phyloP scores from a whole-genome alignment of 2,797 vertebrate genomes.

The Hoplostethus atlanticus region DNA sequence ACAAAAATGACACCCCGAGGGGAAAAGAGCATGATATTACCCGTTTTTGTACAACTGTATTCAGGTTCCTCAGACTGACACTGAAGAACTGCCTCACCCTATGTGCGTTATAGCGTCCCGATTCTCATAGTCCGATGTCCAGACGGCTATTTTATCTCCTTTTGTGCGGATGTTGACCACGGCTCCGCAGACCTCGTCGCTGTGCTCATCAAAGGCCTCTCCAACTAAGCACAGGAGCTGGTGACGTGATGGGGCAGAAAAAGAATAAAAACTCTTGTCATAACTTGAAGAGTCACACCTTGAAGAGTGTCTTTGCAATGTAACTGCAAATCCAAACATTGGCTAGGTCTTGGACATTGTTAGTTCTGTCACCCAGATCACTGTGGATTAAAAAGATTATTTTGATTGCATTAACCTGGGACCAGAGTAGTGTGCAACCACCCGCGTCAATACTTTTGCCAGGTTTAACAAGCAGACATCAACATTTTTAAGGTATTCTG shows the following conservation, averaged over 20 bases:
- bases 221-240: slow-evolving; percentile 98
- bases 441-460: no score
- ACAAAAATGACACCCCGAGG: not conserved
- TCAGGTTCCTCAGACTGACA: no score
- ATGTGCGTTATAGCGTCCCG: slow-evolving; percentile 97
- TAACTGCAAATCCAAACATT: not conserved
- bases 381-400: no score
- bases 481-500: no score
- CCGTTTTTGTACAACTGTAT: not conserved
- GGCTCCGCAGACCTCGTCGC: slow-evolving; percentile 96
- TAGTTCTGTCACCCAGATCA: no score
- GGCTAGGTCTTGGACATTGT: no score
- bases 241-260: slow-evolving; percentile 14
- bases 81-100: slow-evolving; percentile 87
- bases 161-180: slow-evolving; percentile 99
- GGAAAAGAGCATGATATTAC: not conserved
- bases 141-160: slow-evolving; percentile 98
- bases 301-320: not conserved
- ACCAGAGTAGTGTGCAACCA: no score
- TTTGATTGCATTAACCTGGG: no score
- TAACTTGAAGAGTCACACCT: no score
- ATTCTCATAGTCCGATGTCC: slow-evolving; percentile 98
- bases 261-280: not conserved
- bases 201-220: slow-evolving; percentile 98
- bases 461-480: no score